Conservation (phyloP, 2,113 vertebrate genomes). For the Colistium nudipinnis region DNA sequence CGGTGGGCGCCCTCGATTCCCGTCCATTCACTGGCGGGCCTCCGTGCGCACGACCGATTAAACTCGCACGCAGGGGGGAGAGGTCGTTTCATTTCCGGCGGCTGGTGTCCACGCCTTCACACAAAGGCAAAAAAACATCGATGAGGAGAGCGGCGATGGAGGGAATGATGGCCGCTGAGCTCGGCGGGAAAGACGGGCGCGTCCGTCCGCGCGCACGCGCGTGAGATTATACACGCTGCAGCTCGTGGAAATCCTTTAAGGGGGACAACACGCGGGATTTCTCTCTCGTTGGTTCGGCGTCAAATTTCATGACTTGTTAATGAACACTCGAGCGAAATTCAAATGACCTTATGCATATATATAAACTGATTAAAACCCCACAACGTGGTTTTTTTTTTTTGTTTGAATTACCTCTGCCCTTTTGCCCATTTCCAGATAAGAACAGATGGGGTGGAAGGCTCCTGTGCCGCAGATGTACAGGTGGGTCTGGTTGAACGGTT, state of each 20-base stretch:
- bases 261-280: slow-evolving; percentile 5
- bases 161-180: slow-evolving; percentile 17
- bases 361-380: slow-evolving; percentile 26
- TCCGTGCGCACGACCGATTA: slow-evolving; percentile 61
- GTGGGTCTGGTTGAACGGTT: slow-evolving; percentile 94
- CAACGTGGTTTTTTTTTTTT: too few species aligned
- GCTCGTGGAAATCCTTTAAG: not conserved
- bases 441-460: slow-evolving; percentile 96
- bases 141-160: slow-evolving; percentile 24
- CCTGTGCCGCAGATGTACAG: slow-evolving; percentile 96
- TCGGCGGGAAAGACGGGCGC: not conserved
- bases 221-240: not conserved
- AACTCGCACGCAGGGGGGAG: slow-evolving; percentile 47
- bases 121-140: slow-evolving; percentile 56
- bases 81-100: slow-evolving; percentile 38
- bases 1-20: slow-evolving; percentile 11
- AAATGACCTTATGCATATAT: slow-evolving; percentile 33
- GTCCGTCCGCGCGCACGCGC: not conserved
- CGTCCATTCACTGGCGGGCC: slow-evolving; percentile 59
- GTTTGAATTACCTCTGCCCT: slow-evolving; percentile 89
- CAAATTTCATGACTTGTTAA: slow-evolving; percentile 8
- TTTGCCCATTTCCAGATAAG: slow-evolving; percentile 94
- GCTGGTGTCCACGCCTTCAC: slow-evolving; percentile 5
- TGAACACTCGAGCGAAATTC: not conserved
- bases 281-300: slow-evolving; percentile 22